Base-by-base conservation (phyloP, 2,888 invertebrate genomes). In the Caenorhabditis uteleia region DNA sequence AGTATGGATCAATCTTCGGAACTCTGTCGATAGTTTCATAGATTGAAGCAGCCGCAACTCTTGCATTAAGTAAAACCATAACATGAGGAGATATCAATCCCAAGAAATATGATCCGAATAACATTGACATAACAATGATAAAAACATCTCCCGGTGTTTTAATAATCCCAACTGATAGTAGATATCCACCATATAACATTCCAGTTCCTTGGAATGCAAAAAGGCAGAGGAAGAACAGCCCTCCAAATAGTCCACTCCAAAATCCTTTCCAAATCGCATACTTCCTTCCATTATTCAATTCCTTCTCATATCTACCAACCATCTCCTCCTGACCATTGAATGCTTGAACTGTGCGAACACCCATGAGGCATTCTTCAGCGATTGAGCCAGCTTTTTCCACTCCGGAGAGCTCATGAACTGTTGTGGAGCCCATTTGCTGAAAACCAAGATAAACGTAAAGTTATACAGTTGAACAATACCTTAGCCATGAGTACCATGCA, bases 111-210 rank as follows among this genome's bases (percentile, higher is more conserved):
- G 75, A 64, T 20, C 75, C 75, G 55, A 80, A 42, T 0, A 77
- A 53, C 68, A 77, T 70, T 10, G 75, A 62, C 64, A 75, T 70
- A 12, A 76, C 70, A 33, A 75, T 58, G 43, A 76, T 76, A 46
- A 80, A 77, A 10, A 80, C 74, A 20, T 77, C 77, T 55, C 80
- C 80, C n/a, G 71, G 75, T 1, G 56, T 44, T 21, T 27, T n/a
- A 39, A 76, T 58, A 33, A 70, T 62, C n/a, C 65, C 70, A n/a
- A 67, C 59, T 29, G 56, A 62, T 3, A 74, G 53, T 0, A 77
- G 53, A 33, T 66, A 69, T 16, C 65, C 76, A 45, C 77, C 77
- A 51, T 71, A 71, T 20, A 75, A 51, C 31, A 76, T 50, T 34
- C 77, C 77, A 31, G 53, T 48, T 8, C 73, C 77, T 31, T 71